A percentile compares a stretch with the other conserved stretches of the same genome.
Conservation (phyloP, 2,888 invertebrate species). For the Lordiphosa fenestrarum region DNA sequence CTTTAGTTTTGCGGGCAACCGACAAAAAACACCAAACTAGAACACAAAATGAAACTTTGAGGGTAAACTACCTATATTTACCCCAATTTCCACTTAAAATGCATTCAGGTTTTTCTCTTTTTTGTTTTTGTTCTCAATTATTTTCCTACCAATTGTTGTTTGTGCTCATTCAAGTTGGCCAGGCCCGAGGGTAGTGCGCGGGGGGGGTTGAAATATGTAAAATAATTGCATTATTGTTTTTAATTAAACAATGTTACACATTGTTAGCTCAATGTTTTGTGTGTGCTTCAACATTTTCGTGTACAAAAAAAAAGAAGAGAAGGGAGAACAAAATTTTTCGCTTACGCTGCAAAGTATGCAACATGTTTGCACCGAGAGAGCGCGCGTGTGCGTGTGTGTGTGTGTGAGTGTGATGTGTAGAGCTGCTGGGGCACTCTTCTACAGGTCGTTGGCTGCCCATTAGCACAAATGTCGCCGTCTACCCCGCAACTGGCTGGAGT, state of each 20-base stretch:
- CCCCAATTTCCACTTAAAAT: too few species aligned
- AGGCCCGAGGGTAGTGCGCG: too few species aligned
- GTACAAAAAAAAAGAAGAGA: constrained; percentile 5
- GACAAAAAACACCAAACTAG: too few species aligned
- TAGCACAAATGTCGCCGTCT: constrained; percentile 41
- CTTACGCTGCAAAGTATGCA: constrained; percentile 55
- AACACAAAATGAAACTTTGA: too few species aligned
- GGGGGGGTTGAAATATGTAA: neutral
- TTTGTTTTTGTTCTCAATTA: too few species aligned
- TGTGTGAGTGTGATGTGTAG: constrained; percentile 7
- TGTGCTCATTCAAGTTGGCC: too few species aligned
- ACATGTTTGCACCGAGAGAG: constrained; percentile 47
- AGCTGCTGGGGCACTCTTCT: neutral
- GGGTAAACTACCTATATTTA: too few species aligned
- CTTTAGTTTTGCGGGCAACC: too few species aligned
- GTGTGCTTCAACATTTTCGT: constrained; percentile 11
- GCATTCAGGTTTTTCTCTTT: too few species aligned
- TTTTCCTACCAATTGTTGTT: too few species aligned
- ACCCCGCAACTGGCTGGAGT: constrained; percentile 21
- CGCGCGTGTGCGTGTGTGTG: neutral
- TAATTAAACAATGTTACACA: constrained; percentile 39
- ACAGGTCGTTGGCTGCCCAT: constrained; percentile 63
- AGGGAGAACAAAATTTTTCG: constrained; percentile 14
- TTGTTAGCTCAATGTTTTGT: constrained; percentile 35
- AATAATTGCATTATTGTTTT: constrained; percentile 37